phyloP scores from a whole-genome alignment of 2,113 vertebrate species.

The Tachysurus vachellii region DNA sequence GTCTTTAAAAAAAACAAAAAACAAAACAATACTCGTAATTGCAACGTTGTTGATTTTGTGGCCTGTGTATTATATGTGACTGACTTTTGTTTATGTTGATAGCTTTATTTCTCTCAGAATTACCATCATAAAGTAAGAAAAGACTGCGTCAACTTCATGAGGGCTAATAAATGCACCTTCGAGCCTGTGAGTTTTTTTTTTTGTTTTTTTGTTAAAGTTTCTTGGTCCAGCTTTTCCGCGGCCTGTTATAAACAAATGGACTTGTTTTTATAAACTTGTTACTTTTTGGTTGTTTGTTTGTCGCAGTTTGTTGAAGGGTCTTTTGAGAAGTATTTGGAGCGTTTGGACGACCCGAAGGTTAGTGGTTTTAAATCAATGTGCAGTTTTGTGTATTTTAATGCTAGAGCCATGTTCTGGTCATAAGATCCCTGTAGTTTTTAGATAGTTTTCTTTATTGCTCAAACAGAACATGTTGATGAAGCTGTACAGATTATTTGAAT shows the following conservation, averaged over 20 bases:
- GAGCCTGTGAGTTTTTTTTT: slow-evolving; percentile 84
- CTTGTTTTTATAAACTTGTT: not conserved
- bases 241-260: not conserved
- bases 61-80: not conserved
- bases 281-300: not conserved
- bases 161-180: slow-evolving; percentile 79
- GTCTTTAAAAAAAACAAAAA: not conserved
- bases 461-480: too few species aligned
- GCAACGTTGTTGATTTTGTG: not conserved
- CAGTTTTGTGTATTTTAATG: not conserved
- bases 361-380: not conserved
- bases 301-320: slow-evolving; percentile 93
- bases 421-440: not conserved
- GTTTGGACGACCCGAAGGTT: slow-evolving; percentile 89
- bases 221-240: not conserved
- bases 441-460: not conserved
- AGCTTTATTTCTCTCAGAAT: slow-evolving; percentile 86
- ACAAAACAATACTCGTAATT: not conserved
- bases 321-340: slow-evolving; percentile 93
- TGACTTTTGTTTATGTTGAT: slow-evolving; percentile 9
- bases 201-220: too few species aligned
- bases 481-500: not conserved
- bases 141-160: slow-evolving; percentile 86
- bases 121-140: slow-evolving; percentile 84
- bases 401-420: not conserved